Conservation (phyloP, 2,888 invertebrate genomes). For the Standfussiana lucernea region DNA sequence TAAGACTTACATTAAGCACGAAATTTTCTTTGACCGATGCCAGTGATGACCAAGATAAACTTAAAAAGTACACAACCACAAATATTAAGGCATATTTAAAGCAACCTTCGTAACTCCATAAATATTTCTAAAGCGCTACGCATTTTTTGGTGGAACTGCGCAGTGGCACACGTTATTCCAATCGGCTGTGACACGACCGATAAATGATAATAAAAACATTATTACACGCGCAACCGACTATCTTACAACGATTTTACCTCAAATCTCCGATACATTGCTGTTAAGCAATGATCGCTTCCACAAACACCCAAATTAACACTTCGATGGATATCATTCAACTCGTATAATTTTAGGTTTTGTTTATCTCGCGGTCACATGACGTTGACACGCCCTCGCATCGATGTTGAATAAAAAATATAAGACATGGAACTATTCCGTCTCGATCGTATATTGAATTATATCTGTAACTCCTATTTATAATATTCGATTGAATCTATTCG, state of each 20-base stretch:
- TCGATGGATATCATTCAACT: constrained; percentile 68
- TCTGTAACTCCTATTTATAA: constrained; percentile 62
- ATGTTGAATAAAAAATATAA: constrained; percentile 65
- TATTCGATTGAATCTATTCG: constrained; percentile 56
- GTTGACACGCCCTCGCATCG: constrained; percentile 71
- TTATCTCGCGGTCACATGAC: constrained; percentile 72
- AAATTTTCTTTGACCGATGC: background rate
- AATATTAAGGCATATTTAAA: constrained; percentile 28
- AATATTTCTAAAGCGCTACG: constrained; percentile 74
- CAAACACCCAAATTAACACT: constrained; percentile 48
- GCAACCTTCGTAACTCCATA: constrained; percentile 50
- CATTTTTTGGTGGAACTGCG: constrained; percentile 82
- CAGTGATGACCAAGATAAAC: background rate
- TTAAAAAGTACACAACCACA: background rate
- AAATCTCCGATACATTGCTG: constrained; percentile 68
- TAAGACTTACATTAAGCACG: background rate
- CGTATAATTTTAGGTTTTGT: constrained; percentile 58
- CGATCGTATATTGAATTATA: constrained; percentile 53
- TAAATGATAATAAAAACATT: constrained; percentile 85
- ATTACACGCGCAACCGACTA: constrained; percentile 69
- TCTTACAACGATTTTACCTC: constrained; percentile 65
- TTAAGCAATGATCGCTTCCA: constrained; percentile 60
- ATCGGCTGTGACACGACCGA: constrained; percentile 81
- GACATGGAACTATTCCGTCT: constrained; percentile 56
- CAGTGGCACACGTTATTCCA: constrained; percentile 84